Conservation (phyloP, 2,888 invertebrate genomes). For the Noctua fimbriata region DNA sequence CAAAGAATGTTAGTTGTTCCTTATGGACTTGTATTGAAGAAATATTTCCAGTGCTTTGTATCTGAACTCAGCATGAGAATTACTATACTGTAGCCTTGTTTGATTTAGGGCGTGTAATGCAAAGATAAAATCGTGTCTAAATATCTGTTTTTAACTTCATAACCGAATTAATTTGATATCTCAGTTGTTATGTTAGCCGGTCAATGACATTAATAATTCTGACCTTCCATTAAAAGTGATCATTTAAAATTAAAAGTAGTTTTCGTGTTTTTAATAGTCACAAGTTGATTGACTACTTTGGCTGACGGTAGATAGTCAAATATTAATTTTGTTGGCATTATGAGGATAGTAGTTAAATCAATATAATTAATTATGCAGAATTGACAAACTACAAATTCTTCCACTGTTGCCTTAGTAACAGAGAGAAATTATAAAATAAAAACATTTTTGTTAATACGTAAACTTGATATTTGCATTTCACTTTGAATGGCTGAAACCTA, state of each 20-base stretch:
- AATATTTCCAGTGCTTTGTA: conserved; percentile 14
- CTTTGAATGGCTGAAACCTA: neutral
- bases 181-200: conserved; percentile 5
- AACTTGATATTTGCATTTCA: neutral
- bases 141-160: neutral
- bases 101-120: neutral
- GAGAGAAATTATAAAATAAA: neutral
- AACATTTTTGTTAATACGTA: neutral
- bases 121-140: conserved; percentile 3
- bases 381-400: neutral
- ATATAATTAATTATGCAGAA: neutral
- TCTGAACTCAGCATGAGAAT: neutral
- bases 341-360: neutral
- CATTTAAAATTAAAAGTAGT: conserved; percentile 19
- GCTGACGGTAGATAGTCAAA: neutral
- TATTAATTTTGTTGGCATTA: neutral
- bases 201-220: conserved; percentile 17
- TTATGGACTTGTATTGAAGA: conserved; percentile 3
- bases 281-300: conserved; percentile 11
- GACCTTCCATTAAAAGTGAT: conserved; percentile 3
- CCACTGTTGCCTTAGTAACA: neutral
- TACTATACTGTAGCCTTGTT: neutral
- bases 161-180: conserved; percentile 18
- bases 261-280: neutral
- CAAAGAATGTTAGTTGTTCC: conserved; percentile 34